phyloP scores from a whole-genome alignment of 1,140 invertebrate genomes.

The Glomeris maerens region DNA sequence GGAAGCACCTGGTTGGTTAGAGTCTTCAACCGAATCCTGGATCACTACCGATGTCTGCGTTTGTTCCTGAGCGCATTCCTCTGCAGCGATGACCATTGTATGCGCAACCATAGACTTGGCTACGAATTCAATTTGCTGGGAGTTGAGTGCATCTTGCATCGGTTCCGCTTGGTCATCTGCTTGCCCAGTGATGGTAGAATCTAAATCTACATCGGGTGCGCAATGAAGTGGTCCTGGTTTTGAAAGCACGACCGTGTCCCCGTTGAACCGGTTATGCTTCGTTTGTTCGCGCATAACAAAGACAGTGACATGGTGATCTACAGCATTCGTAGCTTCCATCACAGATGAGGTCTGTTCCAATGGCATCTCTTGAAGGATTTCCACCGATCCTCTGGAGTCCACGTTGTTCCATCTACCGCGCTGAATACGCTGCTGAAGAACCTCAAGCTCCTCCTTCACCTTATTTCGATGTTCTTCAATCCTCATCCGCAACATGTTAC shows the following conservation, averaged over 20 bases:
- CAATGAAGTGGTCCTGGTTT: neutral
- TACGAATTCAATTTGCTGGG: too few species aligned
- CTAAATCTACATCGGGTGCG: neutral
- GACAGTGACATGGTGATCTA: neutral
- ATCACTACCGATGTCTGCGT: too few species aligned
- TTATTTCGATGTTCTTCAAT: neutral
- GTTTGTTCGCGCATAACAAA: neutral
- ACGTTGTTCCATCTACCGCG: neutral
- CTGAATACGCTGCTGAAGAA: neutral
- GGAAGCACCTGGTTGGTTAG: too few species aligned
- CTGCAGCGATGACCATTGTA: too few species aligned
- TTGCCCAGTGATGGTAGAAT: neutral
- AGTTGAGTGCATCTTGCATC: neutral
- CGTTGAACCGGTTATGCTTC: neutral
- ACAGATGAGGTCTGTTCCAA: constrained; percentile 5
- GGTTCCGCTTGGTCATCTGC: neutral
- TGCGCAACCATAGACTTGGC: too few species aligned
- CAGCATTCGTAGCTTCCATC: constrained; percentile 10
- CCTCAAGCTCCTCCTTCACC: neutral
- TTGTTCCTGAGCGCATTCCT: too few species aligned
- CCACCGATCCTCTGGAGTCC: neutral
- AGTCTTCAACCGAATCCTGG: too few species aligned
- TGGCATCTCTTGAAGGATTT: neutral
- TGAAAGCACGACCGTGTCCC: neutral
- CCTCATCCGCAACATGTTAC: neutral